Conservation (phyloP, 2,888 invertebrate genomes). For the Ctena decussata region DNA sequence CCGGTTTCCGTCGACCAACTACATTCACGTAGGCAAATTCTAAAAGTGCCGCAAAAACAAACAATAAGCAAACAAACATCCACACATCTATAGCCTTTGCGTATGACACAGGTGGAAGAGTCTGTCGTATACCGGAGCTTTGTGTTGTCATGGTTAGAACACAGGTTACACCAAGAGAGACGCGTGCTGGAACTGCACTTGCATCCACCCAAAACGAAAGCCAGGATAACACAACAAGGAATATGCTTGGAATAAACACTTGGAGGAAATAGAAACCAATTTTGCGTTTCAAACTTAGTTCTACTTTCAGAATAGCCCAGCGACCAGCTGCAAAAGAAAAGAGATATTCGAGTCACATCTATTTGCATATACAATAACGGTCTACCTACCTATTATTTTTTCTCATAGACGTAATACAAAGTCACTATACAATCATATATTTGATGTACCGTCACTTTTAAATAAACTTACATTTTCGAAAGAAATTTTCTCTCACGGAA, state of each 20-base stretch:
- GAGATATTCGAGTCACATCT: neutral
- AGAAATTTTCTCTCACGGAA: no score
- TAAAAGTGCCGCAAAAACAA: slow-evolving; percentile 60
- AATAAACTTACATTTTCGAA: no score
- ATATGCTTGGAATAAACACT: slow-evolving; percentile 88
- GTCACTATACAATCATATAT: no score
- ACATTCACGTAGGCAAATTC: slow-evolving; percentile 66
- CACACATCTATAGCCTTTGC: slow-evolving; percentile 61
- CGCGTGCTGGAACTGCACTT: slow-evolving; percentile 63
- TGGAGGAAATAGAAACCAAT: slow-evolving; percentile 91
- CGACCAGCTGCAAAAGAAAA: slow-evolving; percentile 26
- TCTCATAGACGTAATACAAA: no score
- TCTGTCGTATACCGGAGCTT: slow-evolving; percentile 60
- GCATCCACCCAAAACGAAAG: slow-evolving; percentile 89
- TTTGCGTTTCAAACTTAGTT: slow-evolving; percentile 93
- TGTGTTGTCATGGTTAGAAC: slow-evolving; percentile 69
- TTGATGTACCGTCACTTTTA: no score
- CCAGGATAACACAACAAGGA: slow-evolving; percentile 89
- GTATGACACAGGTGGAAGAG: slow-evolving; percentile 59
- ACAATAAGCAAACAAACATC: slow-evolving; percentile 63
- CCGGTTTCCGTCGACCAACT: slow-evolving; percentile 28
- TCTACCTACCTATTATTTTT: no score
- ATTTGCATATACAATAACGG: no score
- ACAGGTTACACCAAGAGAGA: slow-evolving; percentile 64
- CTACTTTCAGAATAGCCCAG: slow-evolving; percentile 78